Evolutionary conservation across 35 echinoderm and acorn worm genomes (phyloP).

Genomic region (Holothuria glaberrima): DNA sequence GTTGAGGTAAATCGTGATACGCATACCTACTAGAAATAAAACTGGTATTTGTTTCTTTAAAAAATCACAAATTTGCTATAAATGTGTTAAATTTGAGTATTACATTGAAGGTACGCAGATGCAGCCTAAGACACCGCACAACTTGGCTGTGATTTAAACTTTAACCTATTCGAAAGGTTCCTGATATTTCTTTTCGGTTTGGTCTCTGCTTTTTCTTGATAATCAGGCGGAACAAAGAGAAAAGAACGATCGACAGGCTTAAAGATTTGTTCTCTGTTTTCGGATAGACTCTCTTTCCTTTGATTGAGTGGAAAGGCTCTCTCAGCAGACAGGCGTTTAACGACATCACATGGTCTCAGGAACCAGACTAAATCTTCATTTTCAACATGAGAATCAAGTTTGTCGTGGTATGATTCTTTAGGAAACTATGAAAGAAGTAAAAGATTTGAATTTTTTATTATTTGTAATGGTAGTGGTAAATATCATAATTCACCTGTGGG

Average conservation of each 20-base stretch:
- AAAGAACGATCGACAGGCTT: no score
- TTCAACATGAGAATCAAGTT: conserved; percentile 4
- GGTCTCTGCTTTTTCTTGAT: background rate
- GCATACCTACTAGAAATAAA: no score
- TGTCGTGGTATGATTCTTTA: conserved; percentile 17
- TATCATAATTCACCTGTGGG: no score
- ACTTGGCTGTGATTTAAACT: background rate
- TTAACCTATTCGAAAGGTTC: background rate
- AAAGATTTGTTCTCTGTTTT: background rate
- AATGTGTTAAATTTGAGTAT: no score
- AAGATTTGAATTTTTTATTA: background rate
- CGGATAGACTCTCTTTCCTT: background rate
- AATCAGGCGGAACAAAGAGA: background rate
- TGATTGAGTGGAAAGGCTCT: background rate
- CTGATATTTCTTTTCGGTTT: background rate
- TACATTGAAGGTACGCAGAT: background rate
- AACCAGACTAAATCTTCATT: conserved; percentile 8
- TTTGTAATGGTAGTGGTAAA: no score
- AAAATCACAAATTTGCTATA: no score
- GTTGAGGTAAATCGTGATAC: no score
- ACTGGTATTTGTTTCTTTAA: no score
- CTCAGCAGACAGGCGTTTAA: background rate
- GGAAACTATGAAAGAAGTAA: background rate
- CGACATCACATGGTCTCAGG: conserved; percentile 20
- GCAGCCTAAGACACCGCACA: background rate